phyloP scores from a whole-genome alignment of 2,113 vertebrate species.

The Zosterops lateralis region DNA sequence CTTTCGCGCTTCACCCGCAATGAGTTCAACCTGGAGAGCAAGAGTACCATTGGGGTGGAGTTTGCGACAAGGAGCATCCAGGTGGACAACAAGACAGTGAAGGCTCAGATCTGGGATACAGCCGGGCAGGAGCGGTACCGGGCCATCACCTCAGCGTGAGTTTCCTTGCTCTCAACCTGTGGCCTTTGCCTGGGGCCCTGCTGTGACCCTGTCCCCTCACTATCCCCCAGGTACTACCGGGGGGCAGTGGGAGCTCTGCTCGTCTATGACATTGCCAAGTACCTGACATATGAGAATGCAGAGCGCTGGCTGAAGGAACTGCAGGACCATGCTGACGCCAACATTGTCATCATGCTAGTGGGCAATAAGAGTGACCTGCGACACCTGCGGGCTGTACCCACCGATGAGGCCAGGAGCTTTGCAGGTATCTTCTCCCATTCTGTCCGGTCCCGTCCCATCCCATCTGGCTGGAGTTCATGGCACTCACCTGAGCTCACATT shows the following conservation, averaged over 20 bases:
- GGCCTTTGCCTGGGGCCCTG: rapidly evolving
- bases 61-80: slow-evolving; percentile 86
- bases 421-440: slow-evolving; percentile 68
- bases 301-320: slow-evolving; percentile 89
- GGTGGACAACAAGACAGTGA: slow-evolving; percentile 83
- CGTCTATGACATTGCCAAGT: slow-evolving; percentile 87
- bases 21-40: slow-evolving; percentile 87
- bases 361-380: slow-evolving; percentile 81
- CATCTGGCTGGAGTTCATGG: rapidly evolving
- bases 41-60: slow-evolving; percentile 88
- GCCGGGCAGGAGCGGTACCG: slow-evolving; percentile 86
- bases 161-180: rapidly evolving
- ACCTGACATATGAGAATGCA: slow-evolving; percentile 84
- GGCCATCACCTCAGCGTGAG: slow-evolving; percentile 88
- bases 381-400: slow-evolving; percentile 84
- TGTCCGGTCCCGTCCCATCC: rapidly evolving
- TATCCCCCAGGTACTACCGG: slow-evolving; percentile 77
- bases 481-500: rapidly evolving
- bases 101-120: slow-evolving; percentile 89
- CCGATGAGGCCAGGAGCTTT: slow-evolving; percentile 79
- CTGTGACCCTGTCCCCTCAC: neutral
- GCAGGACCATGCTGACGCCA: slow-evolving; percentile 85
- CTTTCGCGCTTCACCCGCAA: slow-evolving; percentile 88
- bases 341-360: slow-evolving; percentile 89
- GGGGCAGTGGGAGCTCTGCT: slow-evolving; percentile 84